Percentiles rank a stretch among this genome's conserved stretches.
phyloP scores from a whole-genome alignment of 2,797 vertebrate genomes.

The Cossypha dichroa region DNA sequence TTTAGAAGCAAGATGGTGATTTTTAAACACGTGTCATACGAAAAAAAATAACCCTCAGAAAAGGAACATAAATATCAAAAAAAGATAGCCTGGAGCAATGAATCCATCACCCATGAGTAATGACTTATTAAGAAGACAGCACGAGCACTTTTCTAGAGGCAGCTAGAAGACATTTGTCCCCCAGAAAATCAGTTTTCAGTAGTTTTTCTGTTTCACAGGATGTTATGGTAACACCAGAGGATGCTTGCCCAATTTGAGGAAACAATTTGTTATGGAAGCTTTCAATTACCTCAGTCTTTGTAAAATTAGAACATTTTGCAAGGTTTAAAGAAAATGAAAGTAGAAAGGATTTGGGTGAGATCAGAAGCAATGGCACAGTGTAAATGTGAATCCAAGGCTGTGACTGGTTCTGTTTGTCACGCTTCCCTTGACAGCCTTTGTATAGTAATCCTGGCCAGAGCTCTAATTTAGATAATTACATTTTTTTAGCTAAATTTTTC shows the following conservation, averaged over 20 bases:
- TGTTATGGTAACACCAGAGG: neutral
- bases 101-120: neutral
- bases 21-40: neutral
- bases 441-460: neutral
- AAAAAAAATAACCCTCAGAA: neutral
- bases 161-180: neutral
- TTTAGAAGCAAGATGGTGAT: neutral
- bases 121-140: neutral
- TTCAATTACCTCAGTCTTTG: neutral
- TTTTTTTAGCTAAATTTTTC: neutral
- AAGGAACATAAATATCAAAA: neutral
- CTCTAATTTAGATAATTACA: neutral
- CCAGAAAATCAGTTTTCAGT: neutral
- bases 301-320: conserved; percentile 14
- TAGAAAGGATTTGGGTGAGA: neutral
- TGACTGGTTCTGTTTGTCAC: neutral
- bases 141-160: neutral
- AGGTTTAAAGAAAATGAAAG: conserved; percentile 9
- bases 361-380: neutral
- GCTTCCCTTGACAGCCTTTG: neutral
- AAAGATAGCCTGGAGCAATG: neutral
- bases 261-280: neutral
- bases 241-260: neutral
- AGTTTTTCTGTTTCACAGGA: neutral
- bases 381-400: neutral